Conservation (phyloP, 1,140 invertebrate genomes). For the Apis dorsata region DNA sequence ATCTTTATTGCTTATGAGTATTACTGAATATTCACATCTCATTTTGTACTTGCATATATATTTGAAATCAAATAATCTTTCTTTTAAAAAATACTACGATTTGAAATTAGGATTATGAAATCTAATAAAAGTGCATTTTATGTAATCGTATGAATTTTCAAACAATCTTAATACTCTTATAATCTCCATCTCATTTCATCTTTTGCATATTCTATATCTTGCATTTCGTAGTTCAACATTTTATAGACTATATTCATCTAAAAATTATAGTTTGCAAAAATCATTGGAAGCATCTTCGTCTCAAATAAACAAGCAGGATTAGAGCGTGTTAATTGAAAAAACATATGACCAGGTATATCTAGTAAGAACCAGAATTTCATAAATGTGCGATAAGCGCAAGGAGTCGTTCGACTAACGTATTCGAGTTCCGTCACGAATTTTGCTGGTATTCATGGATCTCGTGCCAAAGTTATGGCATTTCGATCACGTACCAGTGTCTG, state of each 20-base stretch:
- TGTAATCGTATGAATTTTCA: not conserved
- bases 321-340: not conserved
- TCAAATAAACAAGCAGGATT: not conserved
- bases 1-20: not conserved
- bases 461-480: constrained; percentile 30
- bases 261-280: not conserved
- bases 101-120: not conserved
- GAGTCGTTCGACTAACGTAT: not conserved
- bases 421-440: constrained; percentile 29
- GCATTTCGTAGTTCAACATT: not conserved
- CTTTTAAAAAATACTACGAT: not conserved
- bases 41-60: not conserved
- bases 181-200: constrained; percentile 1
- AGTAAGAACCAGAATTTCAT: constrained; percentile 17
- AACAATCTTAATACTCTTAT: not conserved
- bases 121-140: not conserved
- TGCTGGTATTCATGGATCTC: not conserved
- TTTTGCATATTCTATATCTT: not conserved
- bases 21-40: not conserved
- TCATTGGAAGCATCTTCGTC: not conserved
- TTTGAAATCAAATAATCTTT: not conserved
- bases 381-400: not conserved
- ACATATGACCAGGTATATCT: not conserved
- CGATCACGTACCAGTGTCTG: constrained; percentile 36
- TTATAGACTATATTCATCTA: not conserved